Percentiles rank a stretch among this genome's conserved stretches.
Evolutionary conservation across 2,797 vertebrate species (phyloP).

Genomic region (Garrulus glandarius): DNA sequence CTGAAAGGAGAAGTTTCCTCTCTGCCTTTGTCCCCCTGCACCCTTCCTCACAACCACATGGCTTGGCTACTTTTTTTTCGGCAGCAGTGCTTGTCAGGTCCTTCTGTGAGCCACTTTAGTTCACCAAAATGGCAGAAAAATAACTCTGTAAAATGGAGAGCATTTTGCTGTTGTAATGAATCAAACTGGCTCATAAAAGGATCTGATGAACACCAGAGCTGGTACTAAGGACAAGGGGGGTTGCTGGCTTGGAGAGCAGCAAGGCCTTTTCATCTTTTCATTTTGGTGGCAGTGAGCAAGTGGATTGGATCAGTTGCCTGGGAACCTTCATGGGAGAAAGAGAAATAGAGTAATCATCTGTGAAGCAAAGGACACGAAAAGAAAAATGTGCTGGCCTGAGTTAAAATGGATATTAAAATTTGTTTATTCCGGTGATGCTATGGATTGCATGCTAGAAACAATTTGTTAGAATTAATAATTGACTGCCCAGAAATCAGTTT

Average conservation of each 20-base stretch:
- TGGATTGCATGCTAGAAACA: neutral
- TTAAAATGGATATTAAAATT: constrained; percentile 44
- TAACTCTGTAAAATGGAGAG: constrained; percentile 63
- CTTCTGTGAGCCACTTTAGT: constrained; percentile 44
- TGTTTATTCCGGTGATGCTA: neutral
- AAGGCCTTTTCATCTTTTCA: constrained; percentile 65
- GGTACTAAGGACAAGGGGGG: constrained; percentile 26
- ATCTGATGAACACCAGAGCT: constrained; percentile 66
- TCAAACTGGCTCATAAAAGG: constrained; percentile 66
- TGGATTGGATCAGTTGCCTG: constrained; percentile 66
- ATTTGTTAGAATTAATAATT: neutral
- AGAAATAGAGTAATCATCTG: constrained; percentile 54
- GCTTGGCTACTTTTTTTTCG: constrained; percentile 5
- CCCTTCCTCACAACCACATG: constrained; percentile 2
- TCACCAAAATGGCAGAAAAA: constrained; percentile 68
- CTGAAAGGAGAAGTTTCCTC: constrained; percentile 41
- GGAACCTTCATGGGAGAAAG: constrained; percentile 59
- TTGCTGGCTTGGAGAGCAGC: constrained; percentile 39
- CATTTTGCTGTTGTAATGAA: constrained; percentile 63
- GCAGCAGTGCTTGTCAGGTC: constrained; percentile 42
- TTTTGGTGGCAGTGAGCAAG: constrained; percentile 65
- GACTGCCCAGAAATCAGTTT: neutral
- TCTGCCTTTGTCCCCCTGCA: constrained; percentile 19
- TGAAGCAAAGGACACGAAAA: constrained; percentile 34
- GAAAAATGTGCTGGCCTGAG: constrained; percentile 24